Evolutionary conservation across 1,140 invertebrate genomes (phyloP).

Genomic region (Portunus trituberculatus): DNA sequence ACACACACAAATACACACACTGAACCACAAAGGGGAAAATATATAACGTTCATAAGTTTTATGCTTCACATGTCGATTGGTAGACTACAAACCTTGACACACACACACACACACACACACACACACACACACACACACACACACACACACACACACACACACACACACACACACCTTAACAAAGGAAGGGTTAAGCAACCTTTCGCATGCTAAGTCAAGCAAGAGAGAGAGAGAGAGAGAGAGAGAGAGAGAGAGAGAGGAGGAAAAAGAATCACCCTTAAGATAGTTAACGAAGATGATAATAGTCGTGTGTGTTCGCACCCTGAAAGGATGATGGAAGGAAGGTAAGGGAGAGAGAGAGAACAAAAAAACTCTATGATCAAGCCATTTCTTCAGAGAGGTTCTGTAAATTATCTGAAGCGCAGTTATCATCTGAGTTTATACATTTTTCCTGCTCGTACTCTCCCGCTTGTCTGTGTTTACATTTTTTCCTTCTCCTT

Average conservation of each 20-base stretch:
- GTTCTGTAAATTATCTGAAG: no score
- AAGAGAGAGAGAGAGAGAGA: neutral
- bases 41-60: no score
- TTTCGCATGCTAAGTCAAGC: neutral
- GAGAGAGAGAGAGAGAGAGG: neutral
- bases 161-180: conserved; percentile 26
- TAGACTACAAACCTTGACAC: neutral
- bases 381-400: no score
- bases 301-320: conserved; percentile 4
- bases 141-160: conserved; percentile 42
- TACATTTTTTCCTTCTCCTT: neutral
- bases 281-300: neutral
- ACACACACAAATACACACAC: conserved; percentile 17
- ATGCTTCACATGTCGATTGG: no score
- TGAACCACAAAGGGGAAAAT: no score
- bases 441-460: neutral
- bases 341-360: no score
- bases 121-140: conserved; percentile 42
- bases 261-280: neutral
- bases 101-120: conserved; percentile 46
- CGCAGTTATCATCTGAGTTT: no score
- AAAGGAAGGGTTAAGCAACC: neutral
- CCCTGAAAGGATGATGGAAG: neutral
- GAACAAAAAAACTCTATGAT: no score
- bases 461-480: neutral